Base-by-base conservation (phyloP, 1,140 invertebrate genomes). In the Drosophila obscura region DNA sequence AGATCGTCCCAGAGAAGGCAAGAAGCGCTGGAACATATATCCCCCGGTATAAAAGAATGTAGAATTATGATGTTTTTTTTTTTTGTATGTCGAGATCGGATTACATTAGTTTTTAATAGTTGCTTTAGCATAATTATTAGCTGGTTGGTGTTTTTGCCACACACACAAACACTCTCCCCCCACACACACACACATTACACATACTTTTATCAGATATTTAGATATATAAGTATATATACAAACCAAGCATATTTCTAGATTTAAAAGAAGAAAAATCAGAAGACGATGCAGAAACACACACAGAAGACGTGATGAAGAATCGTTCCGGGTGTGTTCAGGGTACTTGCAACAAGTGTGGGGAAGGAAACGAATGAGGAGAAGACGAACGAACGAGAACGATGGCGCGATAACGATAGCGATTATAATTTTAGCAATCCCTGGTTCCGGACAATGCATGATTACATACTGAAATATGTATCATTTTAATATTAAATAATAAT, bases 31-130 rank as follows among this genome's bases (percentile, higher is more conserved):
- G 45, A 63, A 48, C 19, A 19, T 19, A 19, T 56, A 63, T 48
- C 49, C 15, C 15, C 31, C 16, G 51, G 51, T 53, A 56, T 64
- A 69, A 69, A 31, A 45, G 39, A 28, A 58, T 68, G 44, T 53
- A 52, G 45, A 45, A n/a, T 22, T 31, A 13, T 46, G 7, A 52
- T 48, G 16, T 16, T 24, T 63, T 79, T 87, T 85, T 85, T 85
- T 85, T 87, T 67, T 80, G 62, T 57, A 76, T 56, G 72, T 79
- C 61, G 62, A 39, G 35, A 39, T 39, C 11, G 35, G 11, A 82
- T 88, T 82, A 82, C 81, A 80, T 63, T 76, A 88, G 85, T 85
- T 80, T 78, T 39, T 87, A 87, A 88, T 61, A 71, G 66, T 72
- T 87, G 81, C 59, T 75, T 66, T 85, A 85, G 81, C 74, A 59